phyloP scores from a whole-genome alignment of 2,113 vertebrate species.

The Suricata suricatta region DNA sequence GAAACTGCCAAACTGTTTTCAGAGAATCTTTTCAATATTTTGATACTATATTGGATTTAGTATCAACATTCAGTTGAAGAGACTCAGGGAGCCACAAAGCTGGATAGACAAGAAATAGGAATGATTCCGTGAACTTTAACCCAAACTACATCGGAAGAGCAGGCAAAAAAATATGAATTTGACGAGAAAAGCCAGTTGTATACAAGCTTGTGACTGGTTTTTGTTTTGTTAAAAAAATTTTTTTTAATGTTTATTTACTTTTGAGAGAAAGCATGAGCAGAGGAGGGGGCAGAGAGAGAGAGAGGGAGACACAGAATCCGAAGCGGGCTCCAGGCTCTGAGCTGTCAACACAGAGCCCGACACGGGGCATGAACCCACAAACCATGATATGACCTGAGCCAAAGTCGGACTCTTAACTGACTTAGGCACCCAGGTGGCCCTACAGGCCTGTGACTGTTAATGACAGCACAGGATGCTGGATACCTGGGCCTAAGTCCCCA shows the following conservation, averaged over 20 bases:
- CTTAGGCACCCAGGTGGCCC: too few species aligned
- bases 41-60: neutral
- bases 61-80: neutral
- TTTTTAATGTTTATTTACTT: too few species aligned
- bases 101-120: neutral
- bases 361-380: too few species aligned
- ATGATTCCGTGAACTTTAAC: neutral
- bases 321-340: too few species aligned
- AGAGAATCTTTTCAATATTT: slow-evolving; percentile 6
- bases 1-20: neutral
- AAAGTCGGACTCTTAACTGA: too few species aligned
- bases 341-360: too few species aligned
- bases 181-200: neutral
- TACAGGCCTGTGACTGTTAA: neutral
- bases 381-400: too few species aligned
- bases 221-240: too few species aligned
- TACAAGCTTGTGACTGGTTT: neutral
- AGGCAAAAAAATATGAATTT: neutral
- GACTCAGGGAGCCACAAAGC: neutral
- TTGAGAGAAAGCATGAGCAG: too few species aligned
- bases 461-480: too few species aligned
- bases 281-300: too few species aligned
- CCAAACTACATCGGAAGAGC: neutral
- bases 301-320: too few species aligned
- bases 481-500: neutral